Evolutionary conservation across 2,888 invertebrate genomes (phyloP).

Genomic region (Netelia inedita): DNA sequence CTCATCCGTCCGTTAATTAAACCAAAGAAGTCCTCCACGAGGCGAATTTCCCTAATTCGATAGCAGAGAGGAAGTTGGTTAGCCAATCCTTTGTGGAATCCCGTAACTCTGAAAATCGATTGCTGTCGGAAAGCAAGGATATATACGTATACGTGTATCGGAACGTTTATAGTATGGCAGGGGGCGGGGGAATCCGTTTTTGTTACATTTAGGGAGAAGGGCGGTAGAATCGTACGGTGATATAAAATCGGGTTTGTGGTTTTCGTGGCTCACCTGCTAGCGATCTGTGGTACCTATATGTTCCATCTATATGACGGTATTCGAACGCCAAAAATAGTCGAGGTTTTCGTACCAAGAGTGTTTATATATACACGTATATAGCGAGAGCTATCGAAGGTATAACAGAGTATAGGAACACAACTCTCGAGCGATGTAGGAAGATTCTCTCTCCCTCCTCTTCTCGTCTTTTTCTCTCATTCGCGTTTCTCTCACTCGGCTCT

Average conservation of each 20-base stretch:
- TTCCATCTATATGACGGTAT: conserved; percentile 29
- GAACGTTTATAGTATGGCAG: background rate
- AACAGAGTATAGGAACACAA: conserved; percentile 47
- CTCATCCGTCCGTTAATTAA: background rate
- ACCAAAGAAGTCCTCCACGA: background rate
- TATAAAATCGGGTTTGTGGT: conserved; percentile 65
- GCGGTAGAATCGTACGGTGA: conserved; percentile 37
- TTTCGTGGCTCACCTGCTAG: conserved; percentile 59
- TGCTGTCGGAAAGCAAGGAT: conserved; percentile 1
- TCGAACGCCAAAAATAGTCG: conserved; percentile 57
- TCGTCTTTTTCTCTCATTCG: conserved; percentile 36
- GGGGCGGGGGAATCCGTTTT: conserved; percentile 48
- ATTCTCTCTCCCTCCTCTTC: conserved; percentile 8
- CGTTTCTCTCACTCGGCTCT: conserved; percentile 55
- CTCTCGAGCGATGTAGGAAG: conserved; percentile 50
- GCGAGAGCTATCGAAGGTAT: conserved; percentile 34
- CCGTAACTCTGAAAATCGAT: conserved; percentile 48
- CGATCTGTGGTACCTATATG: conserved; percentile 27
- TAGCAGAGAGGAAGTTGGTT: conserved; percentile 33
- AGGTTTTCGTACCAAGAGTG: conserved; percentile 43
- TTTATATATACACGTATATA: conserved; percentile 7
- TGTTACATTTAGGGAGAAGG: conserved; percentile 49
- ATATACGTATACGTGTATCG: background rate
- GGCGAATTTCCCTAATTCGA: conserved; percentile 46
- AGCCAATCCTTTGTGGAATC: conserved; percentile 46